Evolutionary conservation across 2,888 invertebrate genomes (phyloP).

Genomic region (Cryptocheilus praepositus): DNA sequence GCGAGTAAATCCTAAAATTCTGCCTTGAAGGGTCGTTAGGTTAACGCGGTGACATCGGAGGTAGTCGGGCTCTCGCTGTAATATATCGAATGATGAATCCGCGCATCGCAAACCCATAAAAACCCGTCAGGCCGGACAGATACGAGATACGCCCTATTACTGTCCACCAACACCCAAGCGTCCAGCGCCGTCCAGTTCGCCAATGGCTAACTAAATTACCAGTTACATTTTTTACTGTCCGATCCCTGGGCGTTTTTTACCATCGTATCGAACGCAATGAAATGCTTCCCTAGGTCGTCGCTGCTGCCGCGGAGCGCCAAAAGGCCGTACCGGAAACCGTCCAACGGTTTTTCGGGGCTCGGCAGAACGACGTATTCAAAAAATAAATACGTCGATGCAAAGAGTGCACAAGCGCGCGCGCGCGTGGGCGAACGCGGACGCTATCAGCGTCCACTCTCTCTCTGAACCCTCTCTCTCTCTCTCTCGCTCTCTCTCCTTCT

Average conservation of each 20-base stretch:
- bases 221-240: slow-evolving; percentile 74
- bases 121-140: slow-evolving; percentile 72
- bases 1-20: slow-evolving; percentile 52
- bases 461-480: background rate
- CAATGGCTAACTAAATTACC: slow-evolving; percentile 74
- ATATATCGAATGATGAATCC: slow-evolving; percentile 73
- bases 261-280: slow-evolving; percentile 71
- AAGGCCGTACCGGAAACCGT: slow-evolving; percentile 31
- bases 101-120: slow-evolving; percentile 73
- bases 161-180: slow-evolving; percentile 66
- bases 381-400: slow-evolving; percentile 52
- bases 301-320: slow-evolving; percentile 35
- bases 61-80: slow-evolving; percentile 52
- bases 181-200: slow-evolving; percentile 61
- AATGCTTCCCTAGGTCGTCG: slow-evolving; percentile 63
- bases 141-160: slow-evolving; percentile 74
- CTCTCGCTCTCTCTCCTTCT: too few relatives aligned
- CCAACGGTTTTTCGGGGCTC: slow-evolving; percentile 22
- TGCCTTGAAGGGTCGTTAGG: slow-evolving; percentile 63
- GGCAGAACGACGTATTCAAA: slow-evolving; percentile 52
- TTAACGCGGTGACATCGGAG: slow-evolving; percentile 66
- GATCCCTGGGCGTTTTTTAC: slow-evolving; percentile 69
- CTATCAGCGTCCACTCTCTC: background rate
- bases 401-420: slow-evolving; percentile 48
- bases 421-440: background rate